Base-by-base conservation (phyloP, 2,888 invertebrate species). In the Ryuthela nishihirai region DNA sequence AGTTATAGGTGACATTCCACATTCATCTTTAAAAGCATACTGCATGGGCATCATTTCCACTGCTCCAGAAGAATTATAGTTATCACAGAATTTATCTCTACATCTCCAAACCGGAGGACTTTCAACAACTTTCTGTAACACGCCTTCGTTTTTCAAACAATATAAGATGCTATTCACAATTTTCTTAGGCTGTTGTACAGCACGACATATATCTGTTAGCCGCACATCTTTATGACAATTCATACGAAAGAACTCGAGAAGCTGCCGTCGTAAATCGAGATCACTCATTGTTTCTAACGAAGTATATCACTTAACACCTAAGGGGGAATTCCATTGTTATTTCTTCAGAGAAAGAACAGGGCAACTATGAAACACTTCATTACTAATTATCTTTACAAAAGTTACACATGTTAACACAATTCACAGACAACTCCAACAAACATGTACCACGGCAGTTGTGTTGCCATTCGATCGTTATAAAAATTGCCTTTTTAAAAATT, bases 61-160 rank as follows among this genome's bases (percentile, higher is more conserved):
- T 18, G 50, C 59, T 17, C 49, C 59, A 42, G 59, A 36, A 20
- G 59, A 35, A 41, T 39, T 53, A 24, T 59, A 59, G 20, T 50
- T 59, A 43, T 59, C 59, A 32, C 48, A 59, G 17, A 53, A 59
- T 39, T 55, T 52, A 35, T 62, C 54, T 32, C 46, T 54, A 2
- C 55, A 54, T 47, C 58, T 52, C 64, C 64, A 64, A 24, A 55
- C 59, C 17, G 64, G 64, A 32, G 64, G 64, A 52, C 62, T 64
- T 47, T 64, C 64, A 26, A 63, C 62, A 39, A 63, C 63, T 54
- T 63, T 62, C 35, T 60, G 54, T 42, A 64, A 41, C 26, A 63
- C 54, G 23, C 64, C 64, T 52, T 64, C 60, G 32, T 54, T 64
- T 53, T 54, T 52, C 26, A 64, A 56, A 42, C 53, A 54, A 42